Evolutionary conservation across 2,888 invertebrate species (phyloP), one percentile per base, ranked within the genome.

Genomic region (Blastobasis adustella): DNA sequence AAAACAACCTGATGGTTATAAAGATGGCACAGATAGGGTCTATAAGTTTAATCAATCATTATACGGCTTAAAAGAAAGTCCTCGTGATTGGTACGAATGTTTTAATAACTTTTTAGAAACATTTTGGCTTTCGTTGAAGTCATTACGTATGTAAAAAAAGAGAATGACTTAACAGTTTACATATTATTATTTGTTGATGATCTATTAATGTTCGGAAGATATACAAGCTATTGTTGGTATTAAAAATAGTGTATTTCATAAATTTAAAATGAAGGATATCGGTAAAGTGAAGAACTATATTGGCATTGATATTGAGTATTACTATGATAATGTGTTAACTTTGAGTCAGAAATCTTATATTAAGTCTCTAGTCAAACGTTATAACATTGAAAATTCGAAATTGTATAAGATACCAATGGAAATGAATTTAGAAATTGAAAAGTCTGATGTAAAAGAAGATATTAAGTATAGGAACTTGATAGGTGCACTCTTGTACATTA

Each of bases 281-380:
- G 67, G 67, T 10, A 65, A 60, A 65, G 50, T 67, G 49, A 66
- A 62, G 57, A 66, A 37, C 9, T 70, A 71, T 51, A 54, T 74
- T 56, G 72, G 71, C 1, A 73, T 73, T 49, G 62, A 71, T 54
- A 65, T 73, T 58, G 57, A 63, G 39, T 60, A 69, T 56, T 61
- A 60, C 54, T 48, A 69, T 58, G 54, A 56, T n/a, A 51, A 47
- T 57, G 51, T 46, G 5, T 57, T 73, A 58, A 66, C 61, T n/a
- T 52, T 76, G 51, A 58, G 50, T 57, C 62, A 64, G 53, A 52
- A 54, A 61, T 39, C 39, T 10, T 65, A 64, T 53, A 63, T 62
- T 50, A 61, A 65, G 37, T 60, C 58, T 42, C 54, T 65, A 49
- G 62, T 63, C 42, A 54, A 49, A 55, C 53, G 54, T 41, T 65